Base-by-base conservation (phyloP, 2,888 invertebrate genomes). In the Macaria notata region DNA sequence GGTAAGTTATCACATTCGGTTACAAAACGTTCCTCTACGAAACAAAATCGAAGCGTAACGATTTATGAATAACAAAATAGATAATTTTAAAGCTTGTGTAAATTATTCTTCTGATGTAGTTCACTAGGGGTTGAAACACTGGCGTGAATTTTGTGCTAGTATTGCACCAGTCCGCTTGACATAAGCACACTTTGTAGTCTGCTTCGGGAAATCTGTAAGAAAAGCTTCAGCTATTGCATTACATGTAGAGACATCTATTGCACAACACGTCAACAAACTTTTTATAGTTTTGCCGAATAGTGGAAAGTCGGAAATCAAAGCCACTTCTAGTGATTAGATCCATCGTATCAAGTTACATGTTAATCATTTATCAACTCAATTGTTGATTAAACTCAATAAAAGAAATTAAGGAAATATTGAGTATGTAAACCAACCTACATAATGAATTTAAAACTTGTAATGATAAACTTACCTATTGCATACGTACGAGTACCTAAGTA, bases 101-200 rank as follows among this genome's bases (percentile, higher is more conserved):
- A 44, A 50, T 44, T 43, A 50, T 36, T 44, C 44, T 49, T 52
- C 54, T 63, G 48, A 59, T 61, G 56, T 57, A 53, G 48, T 50
- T 62, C 29, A 54, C 42, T 19, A 52, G 56, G 56, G 64, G 62
- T 53, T 55, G 45, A 55, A 60, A 51, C 42, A 61, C 57, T 5
- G 66, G 62, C 1, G 47, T 46, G 6, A 42, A 29, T 42, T 53
- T 63, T 43, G 68, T 44, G 29, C 79, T 76, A 3, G 70, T 60
- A 63, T 90, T 89, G 63, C 89, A 90, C 86, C 87, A 87, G 66
- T 90, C 83, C 36, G 86, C 81, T 73, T 82, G 79, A 65, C 90
- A 89, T 29, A 89, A 73, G 61, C 88, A 89, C 19, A 88, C 78
- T 54, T 75, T 84, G 69, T 87, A 88, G 56, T 88, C 88, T 2